Base-by-base conservation (phyloP, 2,888 invertebrate species). In the Amiota minor region DNA sequence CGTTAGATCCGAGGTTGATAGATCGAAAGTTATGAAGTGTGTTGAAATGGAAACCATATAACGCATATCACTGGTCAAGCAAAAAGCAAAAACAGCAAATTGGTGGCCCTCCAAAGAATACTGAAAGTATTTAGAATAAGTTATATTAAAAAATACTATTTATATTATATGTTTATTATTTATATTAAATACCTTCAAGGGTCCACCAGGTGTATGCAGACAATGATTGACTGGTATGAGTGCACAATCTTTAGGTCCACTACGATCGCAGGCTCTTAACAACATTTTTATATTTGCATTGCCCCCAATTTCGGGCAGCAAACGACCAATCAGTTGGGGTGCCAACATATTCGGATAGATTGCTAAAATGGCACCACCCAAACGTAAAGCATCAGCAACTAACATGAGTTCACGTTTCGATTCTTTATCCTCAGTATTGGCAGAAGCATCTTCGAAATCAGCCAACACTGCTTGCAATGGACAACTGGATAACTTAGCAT, bases 91-190 rank as follows among this genome's bases (percentile, higher is more conserved):
- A 0, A 98, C 97, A 0, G 98, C 99, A 87, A 99, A 99, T 87
- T 97, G 98, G 89, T 99, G 99, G 0, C 98, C 99, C 91, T 99
- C 99, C 62, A 99, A 90, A 0, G 98, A 98, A 88, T 98, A 99
- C 95, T 96, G 89, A 9, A 90, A 73, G 1, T 4, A 49, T 35
- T 9, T 3, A 8, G 12, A 62, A 35, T 8, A 20, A n/a, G n/a
- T n/a, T 14, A 23, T 6, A 16, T 12, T 61, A n/a, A 9, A 35
- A 59, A 55, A 23, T 69, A 88, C 11, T 71, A n/a, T 64, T 16
- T 3, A 12, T 16, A 46, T 50, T 1, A 11, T 16, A n/a, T 56
- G 10, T 14, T 8, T 20, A 18, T 1, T 9, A 59, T 20, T 16
- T 2, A n/a, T 11, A 6, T 10, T 2, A n/a, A 14, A 6, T 10